Conservation (phyloP, 2,113 vertebrate genomes). For the Chaetura pelagica region DNA sequence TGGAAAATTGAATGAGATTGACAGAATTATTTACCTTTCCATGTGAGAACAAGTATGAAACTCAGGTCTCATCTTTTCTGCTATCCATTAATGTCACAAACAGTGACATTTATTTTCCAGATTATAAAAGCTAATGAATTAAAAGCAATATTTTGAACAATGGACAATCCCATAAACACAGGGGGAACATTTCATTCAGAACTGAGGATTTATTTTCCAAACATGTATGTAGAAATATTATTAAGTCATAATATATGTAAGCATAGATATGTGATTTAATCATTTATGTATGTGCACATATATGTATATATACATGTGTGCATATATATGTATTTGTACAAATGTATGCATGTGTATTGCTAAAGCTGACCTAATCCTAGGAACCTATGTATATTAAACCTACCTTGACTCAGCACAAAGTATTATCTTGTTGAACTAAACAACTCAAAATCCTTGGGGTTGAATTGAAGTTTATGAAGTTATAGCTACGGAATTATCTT, state of each 20-base stretch:
- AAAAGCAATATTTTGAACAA: not conserved
- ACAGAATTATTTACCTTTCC: not conserved
- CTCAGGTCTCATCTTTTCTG: not conserved
- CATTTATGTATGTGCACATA: not conserved
- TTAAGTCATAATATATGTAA: not conserved
- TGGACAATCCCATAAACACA: not conserved
- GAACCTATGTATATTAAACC: not conserved
- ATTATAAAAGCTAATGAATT: not conserved
- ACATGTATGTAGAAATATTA: not conserved
- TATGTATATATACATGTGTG: not conserved
- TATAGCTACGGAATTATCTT: not conserved
- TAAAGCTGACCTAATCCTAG: not conserved
- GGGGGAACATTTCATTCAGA: not conserved
- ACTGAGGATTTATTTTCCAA: not conserved
- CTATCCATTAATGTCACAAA: not conserved
- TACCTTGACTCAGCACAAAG: not conserved
- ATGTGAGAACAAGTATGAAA: not conserved
- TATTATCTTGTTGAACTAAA: not conserved
- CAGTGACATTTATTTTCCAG: not conserved
- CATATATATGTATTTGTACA: not conserved
- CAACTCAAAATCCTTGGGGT: not conserved
- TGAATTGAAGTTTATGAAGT: not conserved
- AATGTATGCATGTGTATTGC: rapidly evolving
- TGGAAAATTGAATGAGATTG: not conserved
- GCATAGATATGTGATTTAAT: not conserved